A percentile compares a stretch with the other conserved stretches of the same genome.
Evolutionary conservation across 2,113 vertebrate species (phyloP).

Genomic region (Leucopsar rothschildi): DNA sequence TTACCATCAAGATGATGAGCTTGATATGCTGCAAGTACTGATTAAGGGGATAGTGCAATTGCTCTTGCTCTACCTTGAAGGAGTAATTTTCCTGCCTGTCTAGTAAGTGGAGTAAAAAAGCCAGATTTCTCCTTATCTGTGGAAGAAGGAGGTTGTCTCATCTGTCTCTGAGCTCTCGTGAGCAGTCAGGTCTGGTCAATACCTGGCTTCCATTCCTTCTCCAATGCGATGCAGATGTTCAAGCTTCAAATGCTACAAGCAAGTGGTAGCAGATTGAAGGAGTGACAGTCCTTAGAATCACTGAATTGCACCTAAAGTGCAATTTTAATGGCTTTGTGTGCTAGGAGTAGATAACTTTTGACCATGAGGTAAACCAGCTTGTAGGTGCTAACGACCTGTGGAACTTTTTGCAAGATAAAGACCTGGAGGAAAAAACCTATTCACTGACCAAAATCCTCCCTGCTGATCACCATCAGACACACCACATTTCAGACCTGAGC

Average conservation of each 20-base stretch:
- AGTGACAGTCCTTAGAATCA: background rate
- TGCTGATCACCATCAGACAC: background rate
- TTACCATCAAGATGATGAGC: conserved; percentile 56
- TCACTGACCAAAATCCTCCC: background rate
- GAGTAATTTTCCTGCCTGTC: conserved; percentile 67
- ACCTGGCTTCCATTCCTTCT: background rate
- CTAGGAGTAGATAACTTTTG: background rate
- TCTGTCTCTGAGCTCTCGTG: background rate
- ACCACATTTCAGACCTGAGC: background rate
- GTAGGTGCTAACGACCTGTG: background rate
- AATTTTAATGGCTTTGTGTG: background rate
- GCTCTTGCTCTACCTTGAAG: conserved; percentile 53
- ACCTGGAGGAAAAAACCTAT: background rate
- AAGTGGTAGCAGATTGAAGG: background rate
- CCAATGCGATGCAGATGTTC: background rate
- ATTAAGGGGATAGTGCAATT: conserved; percentile 66
- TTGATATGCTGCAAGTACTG: conserved; percentile 62
- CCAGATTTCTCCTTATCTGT: conserved; percentile 20
- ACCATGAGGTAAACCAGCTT: background rate
- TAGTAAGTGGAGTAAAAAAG: conserved; percentile 16
- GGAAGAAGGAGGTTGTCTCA: conserved; percentile 30
- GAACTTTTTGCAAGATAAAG: background rate
- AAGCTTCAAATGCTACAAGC: background rate
- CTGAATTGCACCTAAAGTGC: background rate
- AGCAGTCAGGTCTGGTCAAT: background rate